Base-by-base conservation (phyloP, 2,797 vertebrate genomes). In the Sebastes jordani region DNA sequence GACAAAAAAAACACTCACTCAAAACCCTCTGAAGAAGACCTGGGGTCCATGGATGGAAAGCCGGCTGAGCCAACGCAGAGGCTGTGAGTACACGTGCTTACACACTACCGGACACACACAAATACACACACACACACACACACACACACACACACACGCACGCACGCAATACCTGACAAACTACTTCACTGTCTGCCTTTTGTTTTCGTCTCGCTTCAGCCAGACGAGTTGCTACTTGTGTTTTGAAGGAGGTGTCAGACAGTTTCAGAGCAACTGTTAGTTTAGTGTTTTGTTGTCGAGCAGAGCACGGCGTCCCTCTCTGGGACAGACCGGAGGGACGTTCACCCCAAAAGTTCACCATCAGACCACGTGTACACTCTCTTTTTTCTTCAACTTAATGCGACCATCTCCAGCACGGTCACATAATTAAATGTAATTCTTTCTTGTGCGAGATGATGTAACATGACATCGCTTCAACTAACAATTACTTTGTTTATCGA, bases 21-120 rank as follows among this genome's bases (percentile, higher is more conserved):
- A 97, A 79, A 97, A 95, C 23, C 96, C 96, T 55, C 93, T 96
- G 78, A 96, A 97, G 93, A 97, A 97, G 90, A 96, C 95, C 25
- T 97, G 97, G 97, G 96, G 96, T 23, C 96, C 97, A 6, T 95
- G 96, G 84, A 89, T 95, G 92, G 91, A 93, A 62, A 94, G 91
- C 71, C 65, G 93, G 62, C 89, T 96, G 84, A 95, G 91, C 84
- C 92, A 85, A 38, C 93, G 96, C 74, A 92, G 97, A 92, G 96
- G 97, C 84, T 97, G 97, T 97, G 93, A 98, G 97, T 97, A 88
- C 13, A 56, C 5, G 49, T 32, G 8, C 49, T 52, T 16, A 70
- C 27, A 73, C 71, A 74, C 49, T 49, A 18, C 18, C 42, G 7
- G 42, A 78, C 66, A 60, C 10, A 58, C 23, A 52, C 29, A 82